Percentiles rank a stretch among this genome's conserved stretches.
These are phyloP conservation scores for Diarsia brunnea DNA, from an alignment of 2,888 invertebrate genomes.

Conservation along the genomic window DNA sequence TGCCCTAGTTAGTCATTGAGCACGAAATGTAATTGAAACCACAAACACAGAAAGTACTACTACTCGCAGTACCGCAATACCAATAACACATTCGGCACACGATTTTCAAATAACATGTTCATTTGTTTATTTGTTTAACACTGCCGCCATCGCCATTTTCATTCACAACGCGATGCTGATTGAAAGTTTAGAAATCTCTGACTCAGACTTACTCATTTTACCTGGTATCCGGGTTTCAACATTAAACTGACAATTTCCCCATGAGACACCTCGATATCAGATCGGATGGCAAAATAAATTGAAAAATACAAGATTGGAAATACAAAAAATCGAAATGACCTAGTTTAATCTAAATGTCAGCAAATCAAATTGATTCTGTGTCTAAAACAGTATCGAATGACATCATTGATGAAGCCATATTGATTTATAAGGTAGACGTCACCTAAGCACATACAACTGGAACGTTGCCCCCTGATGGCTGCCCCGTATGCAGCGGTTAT, in stretches of 20 bases:
- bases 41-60: constrained; percentile 51
- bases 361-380: constrained; percentile 55
- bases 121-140: constrained; percentile 67
- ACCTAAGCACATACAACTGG: constrained; percentile 46
- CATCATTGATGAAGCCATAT: constrained; percentile 66
- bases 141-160: constrained; percentile 56
- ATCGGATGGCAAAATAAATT: constrained; percentile 26
- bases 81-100: constrained; percentile 69
- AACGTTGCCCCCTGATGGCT: no score
- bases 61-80: constrained; percentile 57
- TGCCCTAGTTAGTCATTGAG: constrained; percentile 49
- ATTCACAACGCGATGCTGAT: constrained; percentile 61
- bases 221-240: constrained; percentile 50
- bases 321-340: constrained; percentile 52
- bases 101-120: constrained; percentile 73
- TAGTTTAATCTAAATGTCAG: constrained; percentile 47
- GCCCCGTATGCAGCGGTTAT: constrained; percentile 25
- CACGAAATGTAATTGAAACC: constrained; percentile 49
- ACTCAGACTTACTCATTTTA: constrained; percentile 48
- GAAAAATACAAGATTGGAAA: constrained; percentile 24
- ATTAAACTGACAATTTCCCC: constrained; percentile 35
- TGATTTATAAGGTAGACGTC: constrained; percentile 50
- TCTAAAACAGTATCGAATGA: constrained; percentile 66
- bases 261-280: constrained; percentile 1
- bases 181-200: constrained; percentile 68